A percentile compares a stretch with the other conserved stretches of the same genome.
phyloP scores from a whole-genome alignment of 2,797 vertebrate genomes.

The Menidia menidia region DNA sequence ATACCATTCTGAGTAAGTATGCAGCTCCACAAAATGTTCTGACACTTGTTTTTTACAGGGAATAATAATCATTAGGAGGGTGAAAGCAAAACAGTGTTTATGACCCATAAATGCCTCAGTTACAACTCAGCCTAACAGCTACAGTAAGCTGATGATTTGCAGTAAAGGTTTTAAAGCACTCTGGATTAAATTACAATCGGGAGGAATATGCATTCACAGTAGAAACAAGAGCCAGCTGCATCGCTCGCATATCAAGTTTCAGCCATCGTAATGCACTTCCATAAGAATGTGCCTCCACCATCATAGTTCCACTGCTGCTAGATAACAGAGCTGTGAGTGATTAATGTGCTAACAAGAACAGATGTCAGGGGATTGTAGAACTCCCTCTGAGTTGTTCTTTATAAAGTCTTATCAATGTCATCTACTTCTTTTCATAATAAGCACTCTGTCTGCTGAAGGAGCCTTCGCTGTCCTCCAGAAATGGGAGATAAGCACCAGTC shows the following conservation, averaged over 20 bases:
- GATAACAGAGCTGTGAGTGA: constrained; percentile 53
- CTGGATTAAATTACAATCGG: constrained; percentile 61
- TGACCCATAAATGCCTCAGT: constrained; percentile 66
- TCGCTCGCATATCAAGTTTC: constrained; percentile 43
- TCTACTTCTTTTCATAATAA: constrained; percentile 54
- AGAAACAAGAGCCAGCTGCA: constrained; percentile 49
- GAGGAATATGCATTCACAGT: constrained; percentile 52
- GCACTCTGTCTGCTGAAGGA: constrained; percentile 52
- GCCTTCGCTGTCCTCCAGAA: constrained; percentile 44
- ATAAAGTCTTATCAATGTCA: constrained; percentile 65
- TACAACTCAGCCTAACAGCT: constrained; percentile 54
- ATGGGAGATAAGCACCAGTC: constrained; percentile 17
- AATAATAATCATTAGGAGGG: constrained; percentile 66
- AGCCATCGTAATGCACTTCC: constrained; percentile 39
- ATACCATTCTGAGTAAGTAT: background rate
- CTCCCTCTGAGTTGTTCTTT: constrained; percentile 52
- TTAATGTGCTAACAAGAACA: constrained; percentile 64
- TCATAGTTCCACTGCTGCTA: constrained; percentile 26
- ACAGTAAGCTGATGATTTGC: constrained; percentile 63
- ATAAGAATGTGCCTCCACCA: constrained; percentile 29
- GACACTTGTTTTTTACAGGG: constrained; percentile 51
- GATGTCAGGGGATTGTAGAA: constrained; percentile 55
- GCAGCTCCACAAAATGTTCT: constrained; percentile 40
- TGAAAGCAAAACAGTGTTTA: constrained; percentile 69
- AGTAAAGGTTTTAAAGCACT: constrained; percentile 66